phyloP scores from a whole-genome alignment of 2,797 vertebrate species.

The Melanogrammus aeglefinus region DNA sequence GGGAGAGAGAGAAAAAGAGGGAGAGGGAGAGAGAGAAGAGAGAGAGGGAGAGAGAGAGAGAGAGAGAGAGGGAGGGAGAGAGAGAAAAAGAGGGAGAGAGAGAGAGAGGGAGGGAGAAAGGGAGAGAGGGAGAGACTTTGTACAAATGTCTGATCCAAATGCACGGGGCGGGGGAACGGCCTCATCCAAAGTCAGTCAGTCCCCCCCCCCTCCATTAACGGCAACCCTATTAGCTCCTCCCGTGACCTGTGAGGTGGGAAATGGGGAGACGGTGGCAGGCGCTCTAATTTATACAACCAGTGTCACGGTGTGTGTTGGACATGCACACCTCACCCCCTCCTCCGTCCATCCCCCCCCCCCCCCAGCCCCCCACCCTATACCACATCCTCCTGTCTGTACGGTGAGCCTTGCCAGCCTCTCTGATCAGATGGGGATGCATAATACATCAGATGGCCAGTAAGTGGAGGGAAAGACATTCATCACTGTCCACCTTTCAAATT shows the following conservation, averaged over 20 bases:
- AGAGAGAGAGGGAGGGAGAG: constrained; percentile 18
- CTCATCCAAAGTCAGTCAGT: constrained; percentile 76
- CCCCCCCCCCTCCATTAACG: constrained; percentile 67
- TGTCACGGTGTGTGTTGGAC: constrained; percentile 72
- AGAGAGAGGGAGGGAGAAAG: too few relatives aligned
- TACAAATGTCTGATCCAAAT: constrained; percentile 72
- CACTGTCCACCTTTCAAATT: constrained; percentile 84
- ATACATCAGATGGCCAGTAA: constrained; percentile 79
- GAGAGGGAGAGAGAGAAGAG: too few relatives aligned
- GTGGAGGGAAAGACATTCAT: constrained; percentile 78
- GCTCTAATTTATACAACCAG: constrained; percentile 77
- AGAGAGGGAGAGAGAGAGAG: constrained; percentile 33
- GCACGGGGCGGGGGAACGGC: constrained; percentile 40
- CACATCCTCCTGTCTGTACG: too few relatives aligned
- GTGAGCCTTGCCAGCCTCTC: constrained; percentile 67
- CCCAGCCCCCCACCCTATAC: too few relatives aligned
- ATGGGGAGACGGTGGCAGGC: constrained; percentile 59
- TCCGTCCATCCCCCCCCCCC: constrained; percentile 16
- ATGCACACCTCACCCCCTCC: constrained; percentile 47
- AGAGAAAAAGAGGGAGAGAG: too few relatives aligned
- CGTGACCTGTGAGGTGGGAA: constrained; percentile 65
- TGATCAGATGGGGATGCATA: constrained; percentile 78
- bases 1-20: too few relatives aligned
- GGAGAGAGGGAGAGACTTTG: constrained; percentile 62
- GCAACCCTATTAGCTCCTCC: constrained; percentile 67